Conservation (phyloP, 2,113 vertebrate genomes). For the Trichechus manatus region DNA sequence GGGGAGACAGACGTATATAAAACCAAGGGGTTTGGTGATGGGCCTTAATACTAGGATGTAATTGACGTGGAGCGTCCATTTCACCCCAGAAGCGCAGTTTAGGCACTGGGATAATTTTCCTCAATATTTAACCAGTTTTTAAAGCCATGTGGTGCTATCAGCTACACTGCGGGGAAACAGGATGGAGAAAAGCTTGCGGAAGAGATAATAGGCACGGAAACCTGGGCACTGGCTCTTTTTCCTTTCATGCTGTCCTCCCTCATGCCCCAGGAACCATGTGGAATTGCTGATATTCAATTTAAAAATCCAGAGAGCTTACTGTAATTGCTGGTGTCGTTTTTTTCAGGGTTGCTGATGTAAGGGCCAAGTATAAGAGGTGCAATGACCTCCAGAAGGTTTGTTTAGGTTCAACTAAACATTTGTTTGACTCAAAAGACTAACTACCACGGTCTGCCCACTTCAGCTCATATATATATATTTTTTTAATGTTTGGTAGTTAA, state of each 20-base stretch:
- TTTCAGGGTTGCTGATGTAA: not conserved
- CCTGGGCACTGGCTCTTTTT: not conserved
- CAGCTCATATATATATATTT: not conserved
- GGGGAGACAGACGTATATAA: too few species aligned
- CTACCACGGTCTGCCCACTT: too few species aligned
- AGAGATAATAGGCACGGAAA: not conserved
- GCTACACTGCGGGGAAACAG: too few species aligned
- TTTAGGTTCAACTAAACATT: not conserved
- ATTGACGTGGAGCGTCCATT: too few species aligned
- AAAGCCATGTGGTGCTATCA: too few species aligned
- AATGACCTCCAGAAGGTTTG: too few species aligned
- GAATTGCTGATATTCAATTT: not conserved
- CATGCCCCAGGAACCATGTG: not conserved
- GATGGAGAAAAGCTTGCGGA: not conserved
- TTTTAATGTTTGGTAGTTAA: not conserved
- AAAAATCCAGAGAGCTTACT: not conserved
- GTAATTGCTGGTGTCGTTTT: not conserved
- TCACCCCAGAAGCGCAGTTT: not conserved
- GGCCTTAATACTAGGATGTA: not conserved
- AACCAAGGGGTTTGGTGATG: not conserved
- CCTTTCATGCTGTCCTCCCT: too few species aligned
- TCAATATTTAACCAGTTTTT: not conserved
- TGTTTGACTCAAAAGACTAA: not conserved
- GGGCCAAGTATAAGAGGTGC: not conserved
- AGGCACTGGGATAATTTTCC: not conserved